Base-by-base conservation (phyloP, 2,113 vertebrate species). In the Syngnathoides biaculeatus region DNA sequence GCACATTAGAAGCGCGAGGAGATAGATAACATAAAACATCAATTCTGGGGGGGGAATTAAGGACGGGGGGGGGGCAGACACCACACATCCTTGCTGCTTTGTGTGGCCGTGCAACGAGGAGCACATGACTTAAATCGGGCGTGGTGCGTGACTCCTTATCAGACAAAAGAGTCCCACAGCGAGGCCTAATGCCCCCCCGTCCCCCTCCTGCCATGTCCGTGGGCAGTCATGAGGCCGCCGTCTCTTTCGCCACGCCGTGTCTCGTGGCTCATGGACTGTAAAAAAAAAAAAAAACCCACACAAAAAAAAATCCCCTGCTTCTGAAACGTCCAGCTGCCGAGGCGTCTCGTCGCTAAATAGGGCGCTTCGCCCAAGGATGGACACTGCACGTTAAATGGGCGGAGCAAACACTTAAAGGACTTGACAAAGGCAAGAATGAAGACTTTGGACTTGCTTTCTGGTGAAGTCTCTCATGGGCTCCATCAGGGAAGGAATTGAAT, bases 201-300 rank as follows among this genome's bases (percentile, higher is more conserved):
- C 2, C 73, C 70, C 76, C 12, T 52, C 48, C 65, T 52, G 74
- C 74, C 82, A 70, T 65, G 77, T 73, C 71, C 68, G 64, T 73
- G 42, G 64, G 77, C 79, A 87, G 89, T 91, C 90, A 90, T 87
- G 84, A 87, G 90, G 77, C 85, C 88, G 80, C 59, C 65, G 79
- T 87, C 71, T 67, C 47, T 55, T 87, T 89, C 60, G 55, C 82
- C 83, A 88, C 53, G 67, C 80, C 2, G 24, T 64, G 78, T 89
- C 90, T 83, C 87, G 87, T 88, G 87, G 86, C 82, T 85, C 71
- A 86, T 86, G 73, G 22, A 66, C 72, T 67, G 77, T 82, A 65
- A 13, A 55, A 14, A 71, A 81, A 79, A 80, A 64, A 26, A 77
- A 79, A 80, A 80, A 79, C 77, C 75, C 2, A 5, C 2, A 35